Percentiles rank a stretch among this genome's conserved stretches.
phyloP scores from a whole-genome alignment of 1,140 invertebrate genomes.

The Tachypleus tridentatus region DNA sequence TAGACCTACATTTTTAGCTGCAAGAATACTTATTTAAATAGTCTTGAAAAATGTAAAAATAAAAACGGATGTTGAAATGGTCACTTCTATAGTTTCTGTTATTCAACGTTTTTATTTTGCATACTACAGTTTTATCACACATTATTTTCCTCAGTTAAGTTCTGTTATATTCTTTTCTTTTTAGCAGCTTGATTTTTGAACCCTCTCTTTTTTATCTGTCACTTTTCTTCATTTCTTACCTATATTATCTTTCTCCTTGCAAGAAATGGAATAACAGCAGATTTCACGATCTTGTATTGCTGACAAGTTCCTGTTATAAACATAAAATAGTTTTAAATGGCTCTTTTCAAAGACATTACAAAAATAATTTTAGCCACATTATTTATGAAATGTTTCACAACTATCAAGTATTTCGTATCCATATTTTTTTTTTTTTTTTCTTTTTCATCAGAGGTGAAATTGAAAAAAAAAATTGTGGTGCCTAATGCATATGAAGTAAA shows the following conservation, averaged over 20 bases:
- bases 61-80: neutral
- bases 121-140: too few relatives aligned
- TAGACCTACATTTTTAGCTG: neutral
- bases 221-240: constrained; percentile 31
- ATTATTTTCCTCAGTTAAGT: too few relatives aligned
- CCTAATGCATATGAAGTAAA: too few relatives aligned
- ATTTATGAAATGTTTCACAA: neutral
- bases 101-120: too few relatives aligned
- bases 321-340: constrained; percentile 13
- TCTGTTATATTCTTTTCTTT: too few relatives aligned
- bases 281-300: constrained; percentile 98
- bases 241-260: constrained; percentile 99
- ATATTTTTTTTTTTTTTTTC: neutral
- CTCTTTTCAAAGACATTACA: too few relatives aligned
- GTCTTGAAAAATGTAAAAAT: neutral
- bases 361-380: constrained; percentile 2
- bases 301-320: constrained; percentile 75
- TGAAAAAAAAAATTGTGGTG: too few relatives aligned
- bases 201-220: neutral
- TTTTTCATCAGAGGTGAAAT: too few relatives aligned
- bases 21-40: neutral
- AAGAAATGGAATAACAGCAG: constrained; percentile 99
- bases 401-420: neutral
- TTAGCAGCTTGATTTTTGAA: neutral
- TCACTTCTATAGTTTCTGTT: too few relatives aligned